Evolutionary conservation across 2,113 vertebrate species (phyloP).

Genomic region (Ceuthmochares aereus): DNA sequence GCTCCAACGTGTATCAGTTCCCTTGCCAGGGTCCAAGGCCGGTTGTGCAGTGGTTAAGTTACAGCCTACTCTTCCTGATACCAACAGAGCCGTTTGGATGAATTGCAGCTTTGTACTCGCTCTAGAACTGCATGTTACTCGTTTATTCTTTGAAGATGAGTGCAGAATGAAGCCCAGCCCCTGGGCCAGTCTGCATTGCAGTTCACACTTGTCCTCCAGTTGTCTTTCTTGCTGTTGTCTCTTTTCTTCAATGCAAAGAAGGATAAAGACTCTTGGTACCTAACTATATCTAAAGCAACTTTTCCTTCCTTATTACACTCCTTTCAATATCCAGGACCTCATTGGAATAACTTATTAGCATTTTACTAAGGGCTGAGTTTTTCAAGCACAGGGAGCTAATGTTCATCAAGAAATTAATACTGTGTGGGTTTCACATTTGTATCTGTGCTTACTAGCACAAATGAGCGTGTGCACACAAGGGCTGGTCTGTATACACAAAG

Average conservation of each 20-base stretch:
- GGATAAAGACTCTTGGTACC: neutral
- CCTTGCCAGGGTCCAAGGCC: neutral
- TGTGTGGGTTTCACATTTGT: neutral
- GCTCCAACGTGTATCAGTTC: neutral
- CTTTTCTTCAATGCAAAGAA: neutral
- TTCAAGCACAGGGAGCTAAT: neutral
- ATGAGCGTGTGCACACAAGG: neutral
- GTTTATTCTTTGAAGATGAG: neutral
- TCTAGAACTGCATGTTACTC: neutral
- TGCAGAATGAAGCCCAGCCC: neutral
- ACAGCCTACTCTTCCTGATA: neutral
- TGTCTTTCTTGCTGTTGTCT: neutral
- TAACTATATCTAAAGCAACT: neutral
- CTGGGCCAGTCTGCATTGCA: neutral
- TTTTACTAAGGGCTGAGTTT: conserved; percentile 1
- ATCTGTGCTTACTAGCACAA: neutral
- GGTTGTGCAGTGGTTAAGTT: neutral
- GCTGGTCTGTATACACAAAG: neutral
- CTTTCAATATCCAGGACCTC: neutral
- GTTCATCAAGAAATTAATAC: neutral
- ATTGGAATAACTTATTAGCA: neutral
- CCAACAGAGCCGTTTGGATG: neutral
- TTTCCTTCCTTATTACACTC: neutral
- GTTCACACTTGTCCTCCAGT: neutral
- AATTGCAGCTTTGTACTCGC: neutral